Percentiles rank a stretch among this genome's conserved stretches.
Evolutionary conservation across 1,140 invertebrate genomes (phyloP).

Genomic region (Hormaphis cornu): DNA sequence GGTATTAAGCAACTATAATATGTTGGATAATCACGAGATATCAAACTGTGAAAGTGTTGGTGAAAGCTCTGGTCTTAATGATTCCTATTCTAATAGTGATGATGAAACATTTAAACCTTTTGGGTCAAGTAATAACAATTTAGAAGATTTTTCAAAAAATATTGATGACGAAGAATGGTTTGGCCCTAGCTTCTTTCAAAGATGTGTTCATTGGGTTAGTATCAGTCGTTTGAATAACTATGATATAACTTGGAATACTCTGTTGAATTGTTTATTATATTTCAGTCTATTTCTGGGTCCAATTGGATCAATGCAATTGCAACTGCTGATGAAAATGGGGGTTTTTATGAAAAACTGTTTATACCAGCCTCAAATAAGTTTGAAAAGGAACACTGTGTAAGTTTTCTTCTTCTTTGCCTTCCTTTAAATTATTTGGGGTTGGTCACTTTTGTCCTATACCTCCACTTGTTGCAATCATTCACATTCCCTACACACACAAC

Average conservation of each 20-base stretch:
- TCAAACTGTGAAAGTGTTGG: not conserved
- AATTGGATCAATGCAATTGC: constrained; percentile 23
- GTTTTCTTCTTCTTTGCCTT: no score
- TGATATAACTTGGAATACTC: not conserved
- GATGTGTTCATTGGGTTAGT: constrained; percentile 18
- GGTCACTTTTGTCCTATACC: no score
- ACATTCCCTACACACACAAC: no score
- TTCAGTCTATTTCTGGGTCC: constrained; percentile 15
- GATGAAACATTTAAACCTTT: not conserved
- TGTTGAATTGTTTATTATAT: not conserved
- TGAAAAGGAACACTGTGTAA: not conserved
- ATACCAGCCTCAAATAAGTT: not conserved
- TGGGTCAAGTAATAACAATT: not conserved
- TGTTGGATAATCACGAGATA: not conserved
- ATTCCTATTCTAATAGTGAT: not conserved
- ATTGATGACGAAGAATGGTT: constrained; percentile 8
- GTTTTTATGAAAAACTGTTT: constrained; percentile 15
- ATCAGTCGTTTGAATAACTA: not conserved
- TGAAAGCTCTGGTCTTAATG: not conserved
- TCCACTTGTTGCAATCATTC: no score
- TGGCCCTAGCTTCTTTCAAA: constrained; percentile 16
- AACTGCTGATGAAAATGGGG: constrained; percentile 14
- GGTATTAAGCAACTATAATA: not conserved
- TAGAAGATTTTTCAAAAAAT: not conserved
- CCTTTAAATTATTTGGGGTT: no score